Evolutionary conservation across 1,140 invertebrate genomes (phyloP).

Genomic region (Bombyx mori): DNA sequence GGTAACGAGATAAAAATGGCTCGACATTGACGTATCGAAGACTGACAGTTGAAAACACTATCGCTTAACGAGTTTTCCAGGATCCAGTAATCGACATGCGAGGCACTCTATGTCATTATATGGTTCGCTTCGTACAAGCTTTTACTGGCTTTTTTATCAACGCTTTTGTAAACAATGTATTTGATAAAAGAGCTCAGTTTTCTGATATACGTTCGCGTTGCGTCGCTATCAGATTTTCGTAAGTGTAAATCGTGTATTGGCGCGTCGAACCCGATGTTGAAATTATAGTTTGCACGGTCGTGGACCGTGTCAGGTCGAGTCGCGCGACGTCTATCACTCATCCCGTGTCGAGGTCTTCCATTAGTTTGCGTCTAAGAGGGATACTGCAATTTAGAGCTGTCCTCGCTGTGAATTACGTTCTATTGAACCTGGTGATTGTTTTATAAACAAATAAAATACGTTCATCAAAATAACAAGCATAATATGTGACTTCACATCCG

Average conservation of each 20-base stretch:
- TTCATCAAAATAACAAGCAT: too few relatives aligned
- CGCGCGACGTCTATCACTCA: too few relatives aligned
- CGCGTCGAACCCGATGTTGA: background rate
- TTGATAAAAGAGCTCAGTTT: conserved; percentile 40
- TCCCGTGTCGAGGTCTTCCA: too few relatives aligned
- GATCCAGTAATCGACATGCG: conserved; percentile 16
- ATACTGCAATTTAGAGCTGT: too few relatives aligned
- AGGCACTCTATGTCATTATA: conserved; percentile 25
- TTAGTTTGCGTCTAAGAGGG: too few relatives aligned
- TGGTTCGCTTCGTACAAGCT: conserved; percentile 37
- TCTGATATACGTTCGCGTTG: conserved; percentile 24
- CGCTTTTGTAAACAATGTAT: conserved; percentile 45
- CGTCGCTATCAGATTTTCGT: conserved; percentile 29
- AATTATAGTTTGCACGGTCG: too few relatives aligned
- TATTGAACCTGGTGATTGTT: too few relatives aligned
- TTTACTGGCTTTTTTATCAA: conserved; percentile 52
- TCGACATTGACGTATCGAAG: background rate
- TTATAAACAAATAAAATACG: too few relatives aligned
- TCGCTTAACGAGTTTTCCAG: background rate
- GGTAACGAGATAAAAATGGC: too few relatives aligned
- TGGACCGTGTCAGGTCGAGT: too few relatives aligned
- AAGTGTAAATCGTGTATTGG: conserved; percentile 25
- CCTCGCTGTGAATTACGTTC: too few relatives aligned
- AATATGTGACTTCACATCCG: too few relatives aligned
- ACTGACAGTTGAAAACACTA: background rate